These are phyloP conservation scores for Isoperla grammatica DNA, from an alignment of 2,888 invertebrate genomes.

Conservation along the genomic window DNA sequence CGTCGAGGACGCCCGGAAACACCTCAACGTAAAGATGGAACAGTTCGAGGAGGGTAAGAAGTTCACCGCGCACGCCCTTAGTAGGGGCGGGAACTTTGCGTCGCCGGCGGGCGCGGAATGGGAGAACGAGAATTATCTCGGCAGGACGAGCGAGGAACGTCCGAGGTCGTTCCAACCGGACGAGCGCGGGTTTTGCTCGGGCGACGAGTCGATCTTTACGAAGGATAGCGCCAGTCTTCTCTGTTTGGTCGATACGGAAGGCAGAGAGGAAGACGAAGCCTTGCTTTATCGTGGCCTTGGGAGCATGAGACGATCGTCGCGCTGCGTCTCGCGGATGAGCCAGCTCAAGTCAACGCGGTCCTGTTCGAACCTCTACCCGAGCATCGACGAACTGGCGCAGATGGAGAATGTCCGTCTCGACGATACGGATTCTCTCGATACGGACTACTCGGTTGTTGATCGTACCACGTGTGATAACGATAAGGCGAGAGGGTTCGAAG, in stretches of 20 bases:
- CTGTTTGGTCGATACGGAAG: background rate
- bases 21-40: background rate
- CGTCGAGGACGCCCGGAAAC: background rate
- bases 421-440: background rate
- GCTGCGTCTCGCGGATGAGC: background rate
- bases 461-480: no score
- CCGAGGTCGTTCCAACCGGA: background rate
- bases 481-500: no score
- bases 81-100: slow-evolving; percentile 11
- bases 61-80: background rate
- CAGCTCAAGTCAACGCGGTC: background rate
- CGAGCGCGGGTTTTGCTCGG: no score
- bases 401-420: slow-evolving; percentile 4
- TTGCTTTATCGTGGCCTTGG: background rate
- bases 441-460: no score
- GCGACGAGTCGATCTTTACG: no score
- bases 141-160: background rate
- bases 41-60: background rate
- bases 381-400: background rate
- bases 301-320: slow-evolving; percentile 4
- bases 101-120: slow-evolving; percentile 19
- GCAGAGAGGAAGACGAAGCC: background rate
- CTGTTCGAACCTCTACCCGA: background rate
- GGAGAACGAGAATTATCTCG: slow-evolving; percentile 13
- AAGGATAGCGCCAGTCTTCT: no score